Conservation (phyloP, 2,113 vertebrate genomes). For the Alectura lathami region DNA sequence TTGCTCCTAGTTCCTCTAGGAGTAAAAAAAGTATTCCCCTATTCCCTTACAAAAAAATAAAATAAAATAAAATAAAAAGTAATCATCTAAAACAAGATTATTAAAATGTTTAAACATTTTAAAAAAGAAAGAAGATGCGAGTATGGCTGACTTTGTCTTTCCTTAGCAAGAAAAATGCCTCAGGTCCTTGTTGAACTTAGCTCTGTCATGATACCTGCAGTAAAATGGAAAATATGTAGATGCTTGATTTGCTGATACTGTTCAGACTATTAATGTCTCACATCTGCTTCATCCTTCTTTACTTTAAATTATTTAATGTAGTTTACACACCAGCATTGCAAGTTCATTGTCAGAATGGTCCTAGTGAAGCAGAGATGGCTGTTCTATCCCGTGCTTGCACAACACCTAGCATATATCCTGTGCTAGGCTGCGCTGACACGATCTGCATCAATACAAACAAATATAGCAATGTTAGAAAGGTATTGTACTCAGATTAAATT, state of each 20-base stretch:
- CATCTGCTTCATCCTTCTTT: background rate
- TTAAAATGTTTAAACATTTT: background rate
- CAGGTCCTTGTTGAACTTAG: background rate
- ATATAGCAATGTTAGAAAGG: background rate
- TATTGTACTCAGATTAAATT: background rate
- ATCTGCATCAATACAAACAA: background rate
- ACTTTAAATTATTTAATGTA: background rate
- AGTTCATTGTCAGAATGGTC: background rate
- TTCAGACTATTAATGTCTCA: background rate
- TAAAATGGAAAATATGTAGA: background rate
- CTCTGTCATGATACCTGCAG: background rate
- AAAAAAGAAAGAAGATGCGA: background rate
- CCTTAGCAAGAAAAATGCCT: background rate
- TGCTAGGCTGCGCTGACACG: background rate
- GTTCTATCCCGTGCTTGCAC: background rate
- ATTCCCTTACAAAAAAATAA: too few species aligned
- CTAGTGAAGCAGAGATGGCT: background rate
- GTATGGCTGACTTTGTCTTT: background rate
- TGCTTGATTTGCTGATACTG: background rate
- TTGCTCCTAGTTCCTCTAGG: background rate
- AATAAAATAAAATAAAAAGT: too few species aligned
- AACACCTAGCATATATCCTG: background rate
- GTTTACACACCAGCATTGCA: background rate
- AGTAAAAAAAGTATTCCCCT: too few species aligned
- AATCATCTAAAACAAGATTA: background rate